Percentiles rank a stretch among this genome's conserved stretches.
These are phyloP conservation scores for Schlechtendalia chinensis DNA, from an alignment of 1,140 invertebrate genomes.

Conservation along the genomic window DNA sequence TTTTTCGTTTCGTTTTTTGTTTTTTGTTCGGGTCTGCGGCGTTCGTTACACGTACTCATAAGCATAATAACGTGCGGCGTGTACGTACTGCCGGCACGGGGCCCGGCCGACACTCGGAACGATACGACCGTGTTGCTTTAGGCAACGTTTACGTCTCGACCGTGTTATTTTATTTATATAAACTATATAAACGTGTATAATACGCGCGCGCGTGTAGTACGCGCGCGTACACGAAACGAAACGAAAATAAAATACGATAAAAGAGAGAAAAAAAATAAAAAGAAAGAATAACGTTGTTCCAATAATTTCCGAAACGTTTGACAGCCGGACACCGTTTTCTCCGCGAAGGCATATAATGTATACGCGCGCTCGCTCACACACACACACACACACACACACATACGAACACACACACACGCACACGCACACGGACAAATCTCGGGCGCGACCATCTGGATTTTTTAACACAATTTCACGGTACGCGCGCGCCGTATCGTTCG, in stretches of 20 bases:
- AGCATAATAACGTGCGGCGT: no score
- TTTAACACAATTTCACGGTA: constrained; percentile 22
- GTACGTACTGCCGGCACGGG: no score
- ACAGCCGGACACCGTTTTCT: constrained; percentile 40
- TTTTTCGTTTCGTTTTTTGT: no score
- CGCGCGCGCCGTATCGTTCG: not conserved
- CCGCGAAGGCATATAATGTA: not conserved
- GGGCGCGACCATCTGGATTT: constrained; percentile 26
- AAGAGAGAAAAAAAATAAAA: not conserved
- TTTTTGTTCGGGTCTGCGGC: constrained; percentile 8
- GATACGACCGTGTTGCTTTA: constrained; percentile 26
- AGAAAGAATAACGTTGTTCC: constrained; percentile 24
- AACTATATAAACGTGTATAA: not conserved
- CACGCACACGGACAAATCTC: not conserved
- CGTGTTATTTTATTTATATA: constrained; percentile 6
- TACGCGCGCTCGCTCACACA: not conserved
- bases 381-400: not conserved
- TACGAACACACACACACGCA: not conserved
- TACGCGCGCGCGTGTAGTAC: not conserved
- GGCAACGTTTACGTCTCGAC: constrained; percentile 4
- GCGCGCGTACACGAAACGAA: not conserved
- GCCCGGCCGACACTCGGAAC: constrained; percentile 3
- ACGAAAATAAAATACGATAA: no score
- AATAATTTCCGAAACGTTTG: constrained; percentile 38
- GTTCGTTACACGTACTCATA: no score